A percentile compares a stretch with the other conserved stretches of the same genome.
Evolutionary conservation across 2,888 invertebrate species (phyloP).

Genomic region (Barypeithes pellucidus): DNA sequence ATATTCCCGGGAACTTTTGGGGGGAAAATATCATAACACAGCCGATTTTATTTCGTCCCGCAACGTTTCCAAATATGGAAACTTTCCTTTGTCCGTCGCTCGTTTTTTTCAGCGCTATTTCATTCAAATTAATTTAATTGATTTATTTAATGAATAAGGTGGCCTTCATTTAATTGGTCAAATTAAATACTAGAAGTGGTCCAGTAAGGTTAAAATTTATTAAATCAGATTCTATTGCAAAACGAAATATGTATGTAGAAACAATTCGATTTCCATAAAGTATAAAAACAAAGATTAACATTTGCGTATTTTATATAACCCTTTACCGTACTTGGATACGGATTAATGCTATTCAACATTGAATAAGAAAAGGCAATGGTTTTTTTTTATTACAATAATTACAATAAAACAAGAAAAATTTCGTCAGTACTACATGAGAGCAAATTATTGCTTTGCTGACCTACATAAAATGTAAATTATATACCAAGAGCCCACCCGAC

Average conservation of each 20-base stretch:
- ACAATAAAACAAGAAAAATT: constrained; percentile 9
- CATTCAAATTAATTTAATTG: too few relatives aligned
- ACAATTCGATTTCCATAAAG: neutral
- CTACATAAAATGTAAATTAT: constrained; percentile 25
- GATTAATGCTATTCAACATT: constrained; percentile 3
- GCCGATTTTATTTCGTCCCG: too few relatives aligned
- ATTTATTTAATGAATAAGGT: too few relatives aligned
- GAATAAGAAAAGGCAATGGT: neutral
- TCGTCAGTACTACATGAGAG: constrained; percentile 29
- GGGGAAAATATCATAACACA: too few relatives aligned
- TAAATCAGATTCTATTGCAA: neutral
- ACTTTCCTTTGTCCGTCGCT: too few relatives aligned
- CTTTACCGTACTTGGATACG: neutral
- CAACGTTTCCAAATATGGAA: too few relatives aligned
- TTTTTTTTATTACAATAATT: neutral
- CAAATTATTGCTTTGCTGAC: constrained; percentile 20
- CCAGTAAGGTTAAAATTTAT: constrained; percentile 5
- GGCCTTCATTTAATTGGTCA: too few relatives aligned
- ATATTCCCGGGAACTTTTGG: too few relatives aligned
- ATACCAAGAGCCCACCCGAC: constrained; percentile 5
- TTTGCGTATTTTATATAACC: neutral
- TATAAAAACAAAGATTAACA: neutral
- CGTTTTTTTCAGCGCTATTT: too few relatives aligned
- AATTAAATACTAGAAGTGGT: too few relatives aligned
- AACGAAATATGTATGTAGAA: constrained; percentile 4